These are phyloP conservation scores for Trichechus manatus DNA, from an alignment of 2,113 vertebrate species.

Conservation along the genomic window DNA sequence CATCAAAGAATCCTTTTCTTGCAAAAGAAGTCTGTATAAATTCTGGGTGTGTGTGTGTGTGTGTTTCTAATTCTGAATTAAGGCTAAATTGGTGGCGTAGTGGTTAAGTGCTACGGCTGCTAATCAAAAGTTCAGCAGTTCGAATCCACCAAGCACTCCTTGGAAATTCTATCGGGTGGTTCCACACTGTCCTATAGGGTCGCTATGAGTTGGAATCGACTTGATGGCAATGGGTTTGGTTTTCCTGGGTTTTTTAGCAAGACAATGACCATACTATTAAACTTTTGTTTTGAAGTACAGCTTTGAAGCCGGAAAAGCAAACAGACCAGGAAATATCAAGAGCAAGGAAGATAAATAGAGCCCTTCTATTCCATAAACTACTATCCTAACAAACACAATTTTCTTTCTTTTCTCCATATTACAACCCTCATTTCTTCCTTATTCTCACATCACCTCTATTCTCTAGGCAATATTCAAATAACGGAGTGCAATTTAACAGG, in stretches of 20 bases:
- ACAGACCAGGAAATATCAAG: not conserved
- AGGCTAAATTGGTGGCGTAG: not conserved
- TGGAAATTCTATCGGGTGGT: too few species aligned
- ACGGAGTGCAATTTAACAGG: not conserved
- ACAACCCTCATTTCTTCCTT: not conserved
- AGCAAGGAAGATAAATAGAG: not conserved
- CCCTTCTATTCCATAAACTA: not conserved
- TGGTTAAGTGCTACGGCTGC: too few species aligned
- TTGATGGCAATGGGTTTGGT: too few species aligned
- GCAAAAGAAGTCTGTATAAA: not conserved
- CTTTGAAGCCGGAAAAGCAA: not conserved
- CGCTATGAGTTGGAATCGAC: too few species aligned
- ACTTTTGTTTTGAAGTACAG: conserved; percentile 22
- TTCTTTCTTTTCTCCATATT: not conserved
- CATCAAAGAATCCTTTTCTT: conserved; percentile 21
- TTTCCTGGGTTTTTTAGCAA: not conserved
- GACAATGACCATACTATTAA: not conserved
- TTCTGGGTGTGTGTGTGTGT: not conserved
- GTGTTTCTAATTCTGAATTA: not conserved
- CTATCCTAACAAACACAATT: not conserved
- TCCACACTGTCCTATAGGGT: too few species aligned
- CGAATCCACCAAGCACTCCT: too few species aligned
- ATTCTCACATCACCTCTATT: not conserved
- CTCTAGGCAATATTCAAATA: conserved; percentile 18
- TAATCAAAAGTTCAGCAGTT: too few species aligned